Percentiles rank a stretch among this genome's conserved stretches.
Conservation (phyloP, 1,140 invertebrate genomes). For the Ceratitis capitata region DNA sequence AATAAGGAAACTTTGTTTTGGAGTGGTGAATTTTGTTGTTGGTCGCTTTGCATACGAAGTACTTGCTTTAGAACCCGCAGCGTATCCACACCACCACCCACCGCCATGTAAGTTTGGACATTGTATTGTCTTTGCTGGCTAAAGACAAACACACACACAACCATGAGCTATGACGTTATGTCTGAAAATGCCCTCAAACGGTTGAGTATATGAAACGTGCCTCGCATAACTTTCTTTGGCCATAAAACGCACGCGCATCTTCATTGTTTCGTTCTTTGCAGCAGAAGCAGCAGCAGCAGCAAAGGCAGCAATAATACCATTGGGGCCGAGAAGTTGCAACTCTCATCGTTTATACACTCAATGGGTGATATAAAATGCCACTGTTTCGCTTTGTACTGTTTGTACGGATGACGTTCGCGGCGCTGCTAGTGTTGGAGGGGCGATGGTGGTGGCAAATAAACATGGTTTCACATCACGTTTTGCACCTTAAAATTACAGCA, state of each 20-base stretch:
- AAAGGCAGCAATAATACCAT: slow-evolving; percentile 9
- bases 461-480: slow-evolving; percentile 15
- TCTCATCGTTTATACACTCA: background rate
- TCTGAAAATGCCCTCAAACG: background rate
- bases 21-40: background rate
- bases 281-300: no score
- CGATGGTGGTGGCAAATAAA: background rate
- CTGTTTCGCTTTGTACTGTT: background rate
- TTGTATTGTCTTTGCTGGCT: background rate
- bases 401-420: background rate
- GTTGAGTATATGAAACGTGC: slow-evolving; percentile 5
- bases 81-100: background rate
- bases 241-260: slow-evolving; percentile 29
- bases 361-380: background rate
- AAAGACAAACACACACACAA: background rate
- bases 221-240: slow-evolving; percentile 21
- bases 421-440: background rate
- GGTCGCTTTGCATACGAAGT: background rate
- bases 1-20: background rate
- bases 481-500: background rate
- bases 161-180: background rate
- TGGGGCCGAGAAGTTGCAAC: background rate
- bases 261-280: slow-evolving; percentile 7
- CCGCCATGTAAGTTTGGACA: background rate
- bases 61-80: background rate